These are phyloP conservation scores for Mastomys natalensis DNA, from an alignment of 2,113 vertebrate species.

Conservation along the genomic window DNA sequence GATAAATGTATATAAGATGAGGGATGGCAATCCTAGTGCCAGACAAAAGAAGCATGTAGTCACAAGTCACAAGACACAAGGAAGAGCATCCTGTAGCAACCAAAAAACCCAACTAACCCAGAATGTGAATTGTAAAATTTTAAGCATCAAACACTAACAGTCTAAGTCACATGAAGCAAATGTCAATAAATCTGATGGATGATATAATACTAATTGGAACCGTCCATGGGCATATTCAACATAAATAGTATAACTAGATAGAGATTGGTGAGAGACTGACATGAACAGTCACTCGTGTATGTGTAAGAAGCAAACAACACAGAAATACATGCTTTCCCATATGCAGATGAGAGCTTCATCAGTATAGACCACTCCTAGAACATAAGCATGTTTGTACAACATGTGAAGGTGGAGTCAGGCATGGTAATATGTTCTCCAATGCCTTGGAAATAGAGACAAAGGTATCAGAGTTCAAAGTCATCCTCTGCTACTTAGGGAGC, in stretches of 20 bases:
- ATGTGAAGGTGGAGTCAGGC: no score
- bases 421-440: no score
- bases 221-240: not conserved
- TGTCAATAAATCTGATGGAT: not conserved
- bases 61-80: not conserved
- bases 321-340: not conserved
- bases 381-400: not conserved
- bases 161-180: not conserved
- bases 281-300: not conserved
- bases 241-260: not conserved
- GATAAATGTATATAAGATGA: not conserved
- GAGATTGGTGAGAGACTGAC: not conserved
- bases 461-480: not conserved
- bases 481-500: not conserved
- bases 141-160: not conserved
- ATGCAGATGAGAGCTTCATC: not conserved
- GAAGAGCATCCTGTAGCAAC: not conserved
- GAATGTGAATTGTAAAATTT: not conserved
- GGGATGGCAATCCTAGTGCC: not conserved
- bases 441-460: not conserved
- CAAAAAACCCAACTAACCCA: not conserved
- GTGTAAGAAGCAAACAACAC: not conserved
- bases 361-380: not conserved
- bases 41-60: not conserved
- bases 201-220: not conserved